Conservation (phyloP, 1,140 invertebrate species). For the Drosophila suzukii region DNA sequence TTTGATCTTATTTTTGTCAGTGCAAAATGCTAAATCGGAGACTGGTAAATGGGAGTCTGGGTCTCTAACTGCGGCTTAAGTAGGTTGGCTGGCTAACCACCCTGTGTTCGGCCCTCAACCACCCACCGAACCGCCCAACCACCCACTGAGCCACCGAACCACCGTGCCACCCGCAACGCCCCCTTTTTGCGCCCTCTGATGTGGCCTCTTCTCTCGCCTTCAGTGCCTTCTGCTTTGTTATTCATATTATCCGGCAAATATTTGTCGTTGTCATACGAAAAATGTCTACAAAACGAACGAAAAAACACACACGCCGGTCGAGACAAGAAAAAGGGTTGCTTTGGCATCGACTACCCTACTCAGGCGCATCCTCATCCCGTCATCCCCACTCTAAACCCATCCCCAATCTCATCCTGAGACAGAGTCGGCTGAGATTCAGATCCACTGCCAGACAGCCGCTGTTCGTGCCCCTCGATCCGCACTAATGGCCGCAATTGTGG, state of each 20-base stretch:
- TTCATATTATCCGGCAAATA: conserved; percentile 83
- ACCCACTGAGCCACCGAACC: not conserved
- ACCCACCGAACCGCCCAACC: conserved; percentile 25
- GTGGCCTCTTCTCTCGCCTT: conserved; percentile 41
- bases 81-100: conserved; percentile 53
- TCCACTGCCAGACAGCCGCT: conserved; percentile 10
- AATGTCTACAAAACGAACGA: conserved; percentile 66
- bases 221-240: conserved; percentile 66
- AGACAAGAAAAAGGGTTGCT: conserved; percentile 68
- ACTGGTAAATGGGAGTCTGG: conserved; percentile 24
- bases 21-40: conserved; percentile 1
- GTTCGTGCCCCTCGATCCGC: conserved; percentile 31
- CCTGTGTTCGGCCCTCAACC: conserved; percentile 36
- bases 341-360: conserved; percentile 41
- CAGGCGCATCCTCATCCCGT: conserved; percentile 8
- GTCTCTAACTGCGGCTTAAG: conserved; percentile 53
- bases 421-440: conserved; percentile 8
- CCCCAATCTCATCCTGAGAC: not conserved
- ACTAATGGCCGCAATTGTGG: conserved; percentile 81
- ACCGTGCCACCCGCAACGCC: conserved; percentile 11
- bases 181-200: conserved; percentile 23
- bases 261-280: conserved; percentile 81
- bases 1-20: not conserved
- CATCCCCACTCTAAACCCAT: not conserved
- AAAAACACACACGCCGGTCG: conserved; percentile 21